Base-by-base conservation (phyloP, 2,888 invertebrate genomes). In the Lysandra coridon region DNA sequence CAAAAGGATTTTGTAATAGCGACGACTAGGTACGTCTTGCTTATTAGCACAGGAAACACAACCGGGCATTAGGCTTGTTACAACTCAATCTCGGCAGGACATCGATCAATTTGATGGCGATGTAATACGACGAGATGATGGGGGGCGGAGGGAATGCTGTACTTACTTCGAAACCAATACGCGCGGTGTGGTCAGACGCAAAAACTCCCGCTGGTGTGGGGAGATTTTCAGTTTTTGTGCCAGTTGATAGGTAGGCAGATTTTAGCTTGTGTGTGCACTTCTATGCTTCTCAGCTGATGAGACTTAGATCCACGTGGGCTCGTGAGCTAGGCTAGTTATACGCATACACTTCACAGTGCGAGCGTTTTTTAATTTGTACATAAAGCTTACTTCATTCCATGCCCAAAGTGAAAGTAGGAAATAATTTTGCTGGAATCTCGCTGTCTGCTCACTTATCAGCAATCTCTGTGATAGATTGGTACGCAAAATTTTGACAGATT, bases 51-150 rank as follows among this genome's bases (percentile, higher is more conserved):
- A 76, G 76, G 76, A 76, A 76, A 76, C 76, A 76, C 57, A 76
- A 76, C 76, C 57, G 30, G 53, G 76, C 57, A 80, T 78, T 83
- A 83, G 83, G 81, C 81, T 83, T 80, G 81, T 82, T 85, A 85
- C 86, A 84, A 83, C 83, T 86, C 85, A 84, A 85, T 86, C 83
- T 83, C 80, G 80, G 83, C 83, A 82, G 84, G 83, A 85, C 86
- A 86, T 87, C 86, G 85, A 85, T 87, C 85, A 86, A 84, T 83
- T 82, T 85, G 84, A 85, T 85, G 85, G 84, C 84, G 83, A 83
- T 84, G 84, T 86, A 86, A 84, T 85, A 84, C 85, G 84, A 83
- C 82, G 82, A 80, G 83, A 83, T 81, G 81, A 81, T 81, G 81
- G 80, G 69, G 80, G 80, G 80, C 57, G 57, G 80, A 79, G 80